phyloP scores from a whole-genome alignment of 2,113 vertebrate species.

The Tyto alba region DNA sequence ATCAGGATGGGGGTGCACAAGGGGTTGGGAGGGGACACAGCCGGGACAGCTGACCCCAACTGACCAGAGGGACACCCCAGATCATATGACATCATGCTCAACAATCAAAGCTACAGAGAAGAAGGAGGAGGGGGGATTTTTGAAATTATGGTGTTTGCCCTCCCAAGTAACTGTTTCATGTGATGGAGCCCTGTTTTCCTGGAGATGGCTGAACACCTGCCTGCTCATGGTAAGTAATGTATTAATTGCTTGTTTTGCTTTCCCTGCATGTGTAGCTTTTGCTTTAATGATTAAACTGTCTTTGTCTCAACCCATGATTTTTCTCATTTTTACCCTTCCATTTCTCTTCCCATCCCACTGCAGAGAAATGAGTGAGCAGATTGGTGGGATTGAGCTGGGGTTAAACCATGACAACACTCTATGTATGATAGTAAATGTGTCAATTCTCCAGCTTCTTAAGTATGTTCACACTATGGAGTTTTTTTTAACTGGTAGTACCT shows the following conservation, averaged over 20 bases:
- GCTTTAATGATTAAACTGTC: background rate
- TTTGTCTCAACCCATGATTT: background rate
- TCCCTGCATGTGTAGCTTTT: background rate
- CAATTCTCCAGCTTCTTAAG: background rate
- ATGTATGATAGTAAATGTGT: background rate
- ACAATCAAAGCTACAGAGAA: background rate
- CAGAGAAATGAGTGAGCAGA: background rate
- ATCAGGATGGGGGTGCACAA: background rate
- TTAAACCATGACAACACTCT: background rate
- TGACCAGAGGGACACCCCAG: background rate
- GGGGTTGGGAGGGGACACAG: background rate
- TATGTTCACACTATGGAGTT: background rate
- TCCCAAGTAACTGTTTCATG: rapidly evolving
- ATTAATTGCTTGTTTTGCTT: background rate
- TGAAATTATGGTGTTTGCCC: background rate
- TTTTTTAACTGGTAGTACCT: background rate
- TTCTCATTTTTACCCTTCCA: background rate
- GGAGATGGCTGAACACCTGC: background rate
- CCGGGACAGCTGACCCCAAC: background rate
- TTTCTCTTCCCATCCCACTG: background rate
- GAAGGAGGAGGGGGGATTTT: background rate
- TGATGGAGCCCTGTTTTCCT: background rate
- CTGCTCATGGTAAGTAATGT: rapidly evolving
- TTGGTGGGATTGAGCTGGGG: background rate
- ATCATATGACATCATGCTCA: rapidly evolving